Base-by-base conservation (phyloP, 2,113 vertebrate species). In the Platichthys flesus region DNA sequence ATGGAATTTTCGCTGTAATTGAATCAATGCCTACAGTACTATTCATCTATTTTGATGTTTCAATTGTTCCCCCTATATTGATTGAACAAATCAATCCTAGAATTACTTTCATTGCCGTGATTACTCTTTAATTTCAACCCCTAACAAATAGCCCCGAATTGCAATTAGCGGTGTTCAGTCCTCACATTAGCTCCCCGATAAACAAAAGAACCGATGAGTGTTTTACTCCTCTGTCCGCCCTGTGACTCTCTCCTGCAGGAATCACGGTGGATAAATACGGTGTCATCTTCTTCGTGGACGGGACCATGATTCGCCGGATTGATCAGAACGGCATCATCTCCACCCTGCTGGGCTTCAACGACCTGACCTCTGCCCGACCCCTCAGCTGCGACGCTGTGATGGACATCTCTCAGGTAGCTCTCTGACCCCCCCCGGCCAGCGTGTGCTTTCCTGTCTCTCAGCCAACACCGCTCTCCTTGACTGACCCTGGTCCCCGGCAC, bases 321-420 rank as follows among this genome's bases (percentile, higher is more conserved):
- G 98, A 99, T 88, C 98, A 98, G 92, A 99, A 99, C 0, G 97
- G 98, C 15, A 95, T 99, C 86, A 99, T 99, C 91, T 99, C 98
- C 15, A 99, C 97, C 3, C 89, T 99, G 47, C 85, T 99, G 77
- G 98, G 98, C 72, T 99, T 98, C 92, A 99, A 99, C 23, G 98
- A 99, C 86, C 92, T 99, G 81, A 99, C 98, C 4, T 99, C 98
- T 0, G 97, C 98, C 49, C 94, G 98, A 67, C 98, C 98, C 42
- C 95, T 99, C 75, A 99, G 98, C 92, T 99, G 98, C 18, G 98
- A 99, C 73, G 96, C 97, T 0, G 96, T 97, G 83, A 99, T 99
- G 98, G 98, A 99, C 89, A 98, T 99, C 88, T 98, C 97, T 67
- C 98, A 99, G 96, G 97, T 97, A 91, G 69, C 71, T 49, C 57